Percentiles rank a stretch among this genome's conserved stretches.
phyloP scores from a whole-genome alignment of 2,113 vertebrate genomes.

The Calypte anna region DNA sequence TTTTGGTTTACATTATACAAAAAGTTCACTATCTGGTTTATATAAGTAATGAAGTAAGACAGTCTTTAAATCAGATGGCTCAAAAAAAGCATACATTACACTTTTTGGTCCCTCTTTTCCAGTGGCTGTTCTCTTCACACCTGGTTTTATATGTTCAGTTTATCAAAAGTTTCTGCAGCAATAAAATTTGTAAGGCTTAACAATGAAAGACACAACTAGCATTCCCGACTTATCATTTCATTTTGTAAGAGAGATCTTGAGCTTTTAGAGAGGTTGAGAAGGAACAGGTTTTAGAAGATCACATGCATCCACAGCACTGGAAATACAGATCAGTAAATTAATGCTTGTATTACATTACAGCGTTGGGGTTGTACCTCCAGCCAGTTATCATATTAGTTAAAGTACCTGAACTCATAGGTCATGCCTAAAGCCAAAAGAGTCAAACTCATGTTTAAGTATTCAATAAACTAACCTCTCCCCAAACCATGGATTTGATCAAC shows the following conservation, averaged over 20 bases:
- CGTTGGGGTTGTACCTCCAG: not conserved
- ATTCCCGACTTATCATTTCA: not conserved
- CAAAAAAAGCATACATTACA: not conserved
- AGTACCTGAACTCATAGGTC: not conserved
- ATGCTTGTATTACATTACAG: not conserved
- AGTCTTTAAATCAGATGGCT: not conserved
- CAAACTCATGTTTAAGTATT: not conserved
- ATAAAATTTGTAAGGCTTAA: not conserved
- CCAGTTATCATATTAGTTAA: not conserved
- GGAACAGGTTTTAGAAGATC: not conserved
- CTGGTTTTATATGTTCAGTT: not conserved
- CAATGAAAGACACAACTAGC: not conserved
- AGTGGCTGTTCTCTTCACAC: not conserved
- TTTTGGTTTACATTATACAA: not conserved
- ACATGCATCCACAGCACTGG: not conserved
- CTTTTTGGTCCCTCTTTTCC: not conserved
- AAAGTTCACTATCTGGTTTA: not conserved
- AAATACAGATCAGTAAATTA: not conserved
- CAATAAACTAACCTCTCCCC: not conserved
- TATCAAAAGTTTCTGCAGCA: not conserved
- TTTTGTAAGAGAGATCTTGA: not conserved
- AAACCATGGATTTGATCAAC: not conserved
- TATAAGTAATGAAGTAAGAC: not conserved
- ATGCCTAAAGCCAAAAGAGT: not conserved
- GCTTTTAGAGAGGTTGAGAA: accelerated